A percentile compares a stretch with the other conserved stretches of the same genome.
Evolutionary conservation across 2,888 invertebrate genomes (phyloP).

Genomic region (Eueremaeus valkanovi): DNA sequence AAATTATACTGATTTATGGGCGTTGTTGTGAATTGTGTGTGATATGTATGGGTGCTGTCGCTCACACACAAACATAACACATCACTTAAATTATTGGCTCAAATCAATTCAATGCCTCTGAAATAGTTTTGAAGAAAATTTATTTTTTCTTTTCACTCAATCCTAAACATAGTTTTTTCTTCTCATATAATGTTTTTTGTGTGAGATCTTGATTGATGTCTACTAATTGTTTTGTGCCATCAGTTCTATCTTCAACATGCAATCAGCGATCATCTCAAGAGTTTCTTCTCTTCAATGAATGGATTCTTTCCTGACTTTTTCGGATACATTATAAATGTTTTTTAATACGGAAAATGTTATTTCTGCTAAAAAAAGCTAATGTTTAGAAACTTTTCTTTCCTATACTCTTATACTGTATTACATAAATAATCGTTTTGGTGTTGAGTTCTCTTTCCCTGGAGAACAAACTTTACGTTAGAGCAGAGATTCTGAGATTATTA

Average conservation of each 20-base stretch:
- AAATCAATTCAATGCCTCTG: not conserved
- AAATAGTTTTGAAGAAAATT: too few relatives aligned
- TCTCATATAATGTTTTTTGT: too few relatives aligned
- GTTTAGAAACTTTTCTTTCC: not conserved
- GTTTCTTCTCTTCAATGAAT: not conserved
- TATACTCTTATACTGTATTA: not conserved
- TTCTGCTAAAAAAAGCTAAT: not conserved
- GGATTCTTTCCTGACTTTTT: not conserved
- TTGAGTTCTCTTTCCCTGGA: constrained; percentile 8
- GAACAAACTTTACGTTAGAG: constrained; percentile 3
- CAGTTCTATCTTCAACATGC: not conserved
- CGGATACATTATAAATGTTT: not conserved
- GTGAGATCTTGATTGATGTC: not conserved
- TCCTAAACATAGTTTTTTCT: too few relatives aligned
- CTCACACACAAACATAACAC: not conserved
- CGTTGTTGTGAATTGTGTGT: constrained; percentile 5
- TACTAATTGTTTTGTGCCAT: not conserved
- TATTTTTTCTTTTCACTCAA: not conserved
- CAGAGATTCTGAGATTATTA: too few relatives aligned
- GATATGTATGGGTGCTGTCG: not conserved
- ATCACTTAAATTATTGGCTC: too few relatives aligned
- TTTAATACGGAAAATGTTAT: not conserved
- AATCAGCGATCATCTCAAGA: not conserved
- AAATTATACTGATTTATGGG: not conserved
- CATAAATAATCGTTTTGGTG: constrained; percentile 3